These are phyloP conservation scores for Lysandra coridon DNA, from an alignment of 2,888 invertebrate species.

Conservation along the genomic window DNA sequence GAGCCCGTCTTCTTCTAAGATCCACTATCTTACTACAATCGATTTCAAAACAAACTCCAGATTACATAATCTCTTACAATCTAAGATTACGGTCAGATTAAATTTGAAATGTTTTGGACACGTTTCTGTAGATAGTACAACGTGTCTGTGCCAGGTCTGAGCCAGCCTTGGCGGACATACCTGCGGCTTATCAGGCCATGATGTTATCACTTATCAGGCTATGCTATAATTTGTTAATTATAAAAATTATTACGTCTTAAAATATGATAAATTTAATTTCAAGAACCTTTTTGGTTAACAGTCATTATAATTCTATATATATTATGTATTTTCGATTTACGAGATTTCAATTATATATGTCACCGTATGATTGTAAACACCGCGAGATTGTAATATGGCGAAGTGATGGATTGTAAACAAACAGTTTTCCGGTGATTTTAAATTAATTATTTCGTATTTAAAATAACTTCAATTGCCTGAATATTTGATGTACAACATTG, in stretches of 20 bases:
- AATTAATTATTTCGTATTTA: no score
- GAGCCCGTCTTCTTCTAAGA: background rate
- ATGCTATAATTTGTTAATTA: slow-evolving; percentile 9
- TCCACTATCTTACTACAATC: background rate
- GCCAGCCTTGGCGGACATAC: background rate
- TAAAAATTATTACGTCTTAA: background rate
- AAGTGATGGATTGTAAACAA: no score
- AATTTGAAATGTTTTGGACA: background rate
- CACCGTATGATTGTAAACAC: no score
- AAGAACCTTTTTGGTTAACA: no score
- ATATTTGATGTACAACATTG: no score
- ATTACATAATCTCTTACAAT: background rate
- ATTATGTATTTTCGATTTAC: no score
- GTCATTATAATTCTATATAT: no score
- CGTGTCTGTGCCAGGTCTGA: background rate
- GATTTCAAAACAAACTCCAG: slow-evolving; percentile 4
- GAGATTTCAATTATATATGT: no score
- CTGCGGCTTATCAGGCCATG: slow-evolving; percentile 2
- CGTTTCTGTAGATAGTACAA: slow-evolving; percentile 11
- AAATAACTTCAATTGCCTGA: no score
- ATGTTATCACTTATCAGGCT: slow-evolving; percentile 18
- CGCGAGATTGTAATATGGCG: no score
- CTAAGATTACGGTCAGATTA: background rate
- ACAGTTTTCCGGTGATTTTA: no score
- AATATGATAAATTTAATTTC: background rate